Evolutionary conservation across 2,888 invertebrate genomes (phyloP), one percentile per base, ranked within the genome.

Genomic region (Xylota segnis): DNA sequence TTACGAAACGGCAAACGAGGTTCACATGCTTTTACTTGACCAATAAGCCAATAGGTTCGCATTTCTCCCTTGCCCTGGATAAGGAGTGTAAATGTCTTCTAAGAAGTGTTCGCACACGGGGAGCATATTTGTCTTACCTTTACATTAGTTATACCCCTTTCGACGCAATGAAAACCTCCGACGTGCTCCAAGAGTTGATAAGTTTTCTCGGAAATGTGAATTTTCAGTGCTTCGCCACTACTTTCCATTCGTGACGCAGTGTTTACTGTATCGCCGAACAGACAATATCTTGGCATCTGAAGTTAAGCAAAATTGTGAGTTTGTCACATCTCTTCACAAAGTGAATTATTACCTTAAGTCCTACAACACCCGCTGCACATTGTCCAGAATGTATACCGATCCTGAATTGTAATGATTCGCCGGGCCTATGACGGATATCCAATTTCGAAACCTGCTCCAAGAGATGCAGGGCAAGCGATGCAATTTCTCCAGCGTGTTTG

Each of bases 31-130:
- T 52, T 58, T 66, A 94, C 94, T 91, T 97, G 97, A 2, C 96
- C 96, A 79, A 95, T 93, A 83, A 98, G 93, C 97, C 97, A 98
- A 92, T 97, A 98, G 3, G 98, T 98, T 90, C 94, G 94, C 95
- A 97, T 96, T 90, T 95, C 95, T 77, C 97, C 97, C 93, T 98
- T 98, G 1, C 97, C 97, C 97, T 98, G 90, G 96, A 95, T 59
- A 59, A 16, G 14, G 2, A 56, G 10, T 29, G 10, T 23, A 23
- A 2, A 23, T 23, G 1, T 23, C 23, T 23, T 23, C 3, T 23
- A 23, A 23, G 3, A 23, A 23, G 3, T 23, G 23, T 23, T 23
- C 23, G 3, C 3, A 23, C 2, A 23, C 3, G 2, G 23, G 23
- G 23, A 23, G 45, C 34, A 14, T 23, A n/a, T 27, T 47, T 34